Base-by-base conservation (phyloP, 2,113 vertebrate species). In the Oriolus oriolus region DNA sequence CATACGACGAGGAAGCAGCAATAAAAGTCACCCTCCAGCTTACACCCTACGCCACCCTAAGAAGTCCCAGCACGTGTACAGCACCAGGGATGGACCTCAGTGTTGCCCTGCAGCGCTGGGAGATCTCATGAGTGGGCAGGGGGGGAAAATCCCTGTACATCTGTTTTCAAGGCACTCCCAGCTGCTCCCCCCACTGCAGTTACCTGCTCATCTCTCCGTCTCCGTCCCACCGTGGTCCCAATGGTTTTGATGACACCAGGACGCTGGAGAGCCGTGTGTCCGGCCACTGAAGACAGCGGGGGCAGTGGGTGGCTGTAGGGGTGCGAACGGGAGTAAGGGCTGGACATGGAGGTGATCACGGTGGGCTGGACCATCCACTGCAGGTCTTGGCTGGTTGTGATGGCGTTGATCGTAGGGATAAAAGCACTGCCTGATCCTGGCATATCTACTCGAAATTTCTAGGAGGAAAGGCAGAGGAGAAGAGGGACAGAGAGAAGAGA, bases 281-380 rank as follows among this genome's bases (percentile, higher is more conserved):
- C 98, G 0, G 99, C 96, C 44, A 99, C 97, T 2, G 98, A 98
- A 0, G 98, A 98, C 31, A 99, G 98, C 11, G 98, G 99, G 27
- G 98, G 98, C 93, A 99, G 98, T 1, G 99, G 98, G 37, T 99
- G 98, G 96, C 98, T 98, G 84, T 99, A 99, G 13, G 99, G 99
- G 95, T 99, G 99, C 0, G 99, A 98, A 60, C 99, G 99, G 1
- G 99, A 97, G 94, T 99, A 99, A 1, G 99, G 99, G 97, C 98
- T 99, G 75, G 99, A 99, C 99, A 99, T 99, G 97, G 99, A 99
- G 95, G 99, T 99, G 98, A 99, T 99, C 89, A 99, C 99, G 0
- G 99, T 99, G 89, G 99, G 99, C 97, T 99, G 99, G 42, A 99
- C 99, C 99, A 99, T 99, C 99, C 99, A 99, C 99, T 99, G 99